Conservation (phyloP, 2,113 vertebrate genomes). For the Oriolus oriolus region DNA sequence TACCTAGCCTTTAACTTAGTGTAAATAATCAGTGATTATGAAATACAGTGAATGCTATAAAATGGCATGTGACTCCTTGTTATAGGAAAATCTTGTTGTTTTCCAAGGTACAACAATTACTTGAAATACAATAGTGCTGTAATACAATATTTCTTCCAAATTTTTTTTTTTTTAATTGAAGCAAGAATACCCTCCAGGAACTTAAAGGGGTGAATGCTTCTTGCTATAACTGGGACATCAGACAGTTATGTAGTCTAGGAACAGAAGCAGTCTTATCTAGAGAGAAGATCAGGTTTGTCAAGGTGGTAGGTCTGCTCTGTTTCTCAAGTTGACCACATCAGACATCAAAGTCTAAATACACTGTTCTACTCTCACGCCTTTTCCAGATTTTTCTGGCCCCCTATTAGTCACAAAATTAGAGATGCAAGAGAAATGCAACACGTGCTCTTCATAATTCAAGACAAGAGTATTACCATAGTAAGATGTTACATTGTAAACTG, state of each 20-base stretch:
- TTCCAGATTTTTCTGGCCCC: background rate
- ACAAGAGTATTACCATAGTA: background rate
- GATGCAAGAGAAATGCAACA: background rate
- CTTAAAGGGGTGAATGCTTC: background rate
- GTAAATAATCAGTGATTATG: background rate
- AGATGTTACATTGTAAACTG: background rate
- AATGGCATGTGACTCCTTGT: background rate
- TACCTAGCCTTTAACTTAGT: background rate
- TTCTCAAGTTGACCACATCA: background rate
- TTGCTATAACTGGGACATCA: background rate
- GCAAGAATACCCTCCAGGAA: background rate
- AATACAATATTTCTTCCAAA: background rate
- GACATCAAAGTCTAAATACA: background rate
- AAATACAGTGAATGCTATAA: background rate
- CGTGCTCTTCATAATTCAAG: background rate
- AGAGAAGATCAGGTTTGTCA: background rate
- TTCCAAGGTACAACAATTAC: background rate
- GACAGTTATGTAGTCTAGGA: background rate
- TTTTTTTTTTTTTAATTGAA: background rate
- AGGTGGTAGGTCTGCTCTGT: background rate
- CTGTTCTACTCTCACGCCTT: background rate
- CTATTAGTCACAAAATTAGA: background rate
- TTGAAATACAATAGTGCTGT: background rate
- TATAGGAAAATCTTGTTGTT: background rate
- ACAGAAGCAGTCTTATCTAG: background rate